Evolutionary conservation across 2,113 vertebrate genomes (phyloP).

Genomic region (Ptyas mucosa): DNA sequence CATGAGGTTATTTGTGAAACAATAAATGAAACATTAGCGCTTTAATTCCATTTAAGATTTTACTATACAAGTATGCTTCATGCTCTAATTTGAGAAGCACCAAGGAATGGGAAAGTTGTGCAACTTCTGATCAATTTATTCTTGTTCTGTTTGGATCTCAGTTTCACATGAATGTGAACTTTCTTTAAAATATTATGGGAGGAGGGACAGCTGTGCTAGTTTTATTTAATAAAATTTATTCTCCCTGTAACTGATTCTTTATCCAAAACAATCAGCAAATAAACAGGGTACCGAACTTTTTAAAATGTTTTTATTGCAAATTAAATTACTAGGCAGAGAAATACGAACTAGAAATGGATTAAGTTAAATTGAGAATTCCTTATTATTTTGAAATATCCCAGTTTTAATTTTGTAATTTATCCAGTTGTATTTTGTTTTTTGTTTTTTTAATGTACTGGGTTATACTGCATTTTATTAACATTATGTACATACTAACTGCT

Average conservation of each 20-base stretch:
- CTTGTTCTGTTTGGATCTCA: slow-evolving; percentile 35
- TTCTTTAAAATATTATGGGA: slow-evolving; percentile 61
- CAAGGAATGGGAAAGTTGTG: slow-evolving; percentile 48
- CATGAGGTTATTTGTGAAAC: slow-evolving; percentile 59
- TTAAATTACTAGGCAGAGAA: slow-evolving; percentile 63
- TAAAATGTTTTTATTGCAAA: slow-evolving; percentile 62
- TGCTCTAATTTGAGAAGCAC: slow-evolving; percentile 36
- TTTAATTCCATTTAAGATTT: slow-evolving; percentile 34
- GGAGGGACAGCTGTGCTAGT: slow-evolving; percentile 32
- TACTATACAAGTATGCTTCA: slow-evolving; percentile 46
- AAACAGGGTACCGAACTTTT: slow-evolving; percentile 68
- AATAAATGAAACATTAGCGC: slow-evolving; percentile 41
- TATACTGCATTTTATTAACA: slow-evolving; percentile 81
- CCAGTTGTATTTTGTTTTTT: slow-evolving; percentile 66
- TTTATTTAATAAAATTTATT: slow-evolving; percentile 57
- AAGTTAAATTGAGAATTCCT: slow-evolving; percentile 60
- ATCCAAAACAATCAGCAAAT: slow-evolving; percentile 68
- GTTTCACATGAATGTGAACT: slow-evolving; percentile 51
- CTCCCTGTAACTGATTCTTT: slow-evolving; percentile 55
- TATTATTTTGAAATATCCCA: slow-evolving; percentile 64
- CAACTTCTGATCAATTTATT: slow-evolving; percentile 48
- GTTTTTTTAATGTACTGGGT: slow-evolving; percentile 68
- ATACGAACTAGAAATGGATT: slow-evolving; percentile 42
- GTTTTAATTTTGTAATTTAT: slow-evolving; percentile 62
- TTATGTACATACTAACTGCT: slow-evolving; percentile 80